Evolutionary conservation across 2,888 invertebrate genomes (phyloP).

Genomic region (Acanthococcus lagerstroemiae): DNA sequence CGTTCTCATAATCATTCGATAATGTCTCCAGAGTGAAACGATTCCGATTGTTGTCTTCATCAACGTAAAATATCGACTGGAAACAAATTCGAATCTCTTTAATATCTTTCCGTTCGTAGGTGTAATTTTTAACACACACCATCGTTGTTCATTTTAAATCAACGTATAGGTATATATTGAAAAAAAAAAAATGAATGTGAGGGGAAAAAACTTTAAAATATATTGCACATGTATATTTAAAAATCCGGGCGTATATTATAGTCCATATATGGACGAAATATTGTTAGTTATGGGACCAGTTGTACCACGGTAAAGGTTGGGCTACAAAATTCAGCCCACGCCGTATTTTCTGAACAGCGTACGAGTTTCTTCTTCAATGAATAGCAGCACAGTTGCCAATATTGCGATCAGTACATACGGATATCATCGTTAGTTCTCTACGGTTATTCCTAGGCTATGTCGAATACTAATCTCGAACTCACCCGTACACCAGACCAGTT

Average conservation of each 20-base stretch:
- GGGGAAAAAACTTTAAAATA: background rate
- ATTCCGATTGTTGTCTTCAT: background rate
- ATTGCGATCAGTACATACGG: background rate
- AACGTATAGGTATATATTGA: background rate
- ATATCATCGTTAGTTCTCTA: constrained; percentile 3
- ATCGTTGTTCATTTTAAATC: background rate
- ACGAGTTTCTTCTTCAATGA: constrained; percentile 16
- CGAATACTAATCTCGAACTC: background rate
- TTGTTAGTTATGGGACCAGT: constrained; percentile 30
- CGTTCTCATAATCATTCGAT: no score
- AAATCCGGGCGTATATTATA: constrained; percentile 21
- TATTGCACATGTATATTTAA: background rate
- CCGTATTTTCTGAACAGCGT: constrained; percentile 2
- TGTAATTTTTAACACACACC: constrained; percentile 10
- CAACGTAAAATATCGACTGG: constrained; percentile 18
- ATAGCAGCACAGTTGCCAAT: background rate
- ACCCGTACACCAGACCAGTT: background rate
- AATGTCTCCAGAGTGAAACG: background rate
- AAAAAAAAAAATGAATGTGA: background rate
- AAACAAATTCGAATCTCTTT: background rate
- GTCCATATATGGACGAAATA: constrained; percentile 27
- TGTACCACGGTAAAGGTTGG: constrained; percentile 17
- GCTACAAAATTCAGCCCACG: constrained; percentile 28
- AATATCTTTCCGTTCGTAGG: constrained; percentile 3
- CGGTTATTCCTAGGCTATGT: no score